Evolutionary conservation across 2,113 vertebrate species (phyloP).

Genomic region (Alethe castanea): DNA sequence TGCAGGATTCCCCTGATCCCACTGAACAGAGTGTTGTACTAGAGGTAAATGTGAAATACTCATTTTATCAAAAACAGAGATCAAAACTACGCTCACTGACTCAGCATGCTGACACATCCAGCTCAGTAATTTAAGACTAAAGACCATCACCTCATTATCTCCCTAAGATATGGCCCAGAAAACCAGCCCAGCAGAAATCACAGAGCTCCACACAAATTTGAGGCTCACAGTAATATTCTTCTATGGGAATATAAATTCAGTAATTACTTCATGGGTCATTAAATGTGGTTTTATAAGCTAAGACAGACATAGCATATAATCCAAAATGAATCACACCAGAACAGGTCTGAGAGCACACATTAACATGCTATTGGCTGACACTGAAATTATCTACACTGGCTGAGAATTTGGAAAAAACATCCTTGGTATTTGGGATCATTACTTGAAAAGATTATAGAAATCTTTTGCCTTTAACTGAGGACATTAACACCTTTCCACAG

Average conservation of each 20-base stretch:
- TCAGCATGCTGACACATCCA: not conserved
- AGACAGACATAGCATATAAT: not conserved
- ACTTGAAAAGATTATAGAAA: not conserved
- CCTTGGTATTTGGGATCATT: not conserved
- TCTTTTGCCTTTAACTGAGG: not conserved
- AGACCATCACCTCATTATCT: not conserved
- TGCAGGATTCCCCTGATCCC: not conserved
- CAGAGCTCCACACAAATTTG: not conserved
- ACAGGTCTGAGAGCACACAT: not conserved
- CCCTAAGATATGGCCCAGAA: not conserved
- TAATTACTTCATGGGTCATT: not conserved
- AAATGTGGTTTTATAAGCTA: not conserved
- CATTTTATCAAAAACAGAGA: not conserved
- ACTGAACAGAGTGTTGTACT: rapidly evolving
- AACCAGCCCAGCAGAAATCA: not conserved
- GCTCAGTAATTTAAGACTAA: not conserved
- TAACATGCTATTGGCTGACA: not conserved
- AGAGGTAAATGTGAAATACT: not conserved
- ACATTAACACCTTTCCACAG: not conserved
- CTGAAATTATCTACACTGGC: not conserved
- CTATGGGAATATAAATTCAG: not conserved
- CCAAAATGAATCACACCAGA: not conserved
- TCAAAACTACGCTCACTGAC: not conserved
- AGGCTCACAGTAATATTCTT: not conserved
- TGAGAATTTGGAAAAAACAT: not conserved